Base-by-base conservation (phyloP, 35 echinoderm and acorn worm genomes). In the Amphiura filiformis region DNA sequence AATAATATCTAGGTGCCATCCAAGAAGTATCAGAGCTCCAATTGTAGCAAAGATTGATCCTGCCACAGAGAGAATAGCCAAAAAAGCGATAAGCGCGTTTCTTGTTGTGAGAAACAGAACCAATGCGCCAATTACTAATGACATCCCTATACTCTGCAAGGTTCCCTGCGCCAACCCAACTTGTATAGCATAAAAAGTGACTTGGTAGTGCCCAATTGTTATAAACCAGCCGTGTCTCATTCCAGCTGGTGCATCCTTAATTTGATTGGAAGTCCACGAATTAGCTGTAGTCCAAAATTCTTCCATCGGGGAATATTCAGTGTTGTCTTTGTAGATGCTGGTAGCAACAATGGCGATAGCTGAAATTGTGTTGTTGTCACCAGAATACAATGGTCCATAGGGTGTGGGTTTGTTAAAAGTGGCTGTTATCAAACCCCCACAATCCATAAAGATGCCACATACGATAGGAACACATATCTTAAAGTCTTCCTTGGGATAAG, bases 1-100 rank as follows among this genome's bases (percentile, higher is more conserved):
- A 40, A 94, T 88, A 35, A 97, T 86, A 39, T 97, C 92, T 36
- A 97, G 65, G 23, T 94, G 80, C 95, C 95, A 97, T 31, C 92
- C 95, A 7, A 91, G 61, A 17, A 91, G 81, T 1, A 94, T 92
- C 42, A 97, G 77, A 13, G 85, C 77, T 22, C 84, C 92, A 28
- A 97, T 88, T 13, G 86, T 88, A 17, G 65, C 79, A 38, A 89
- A 89, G 36, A 97, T 85, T 35, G 92, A 84, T 23, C 89, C 82
- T 31, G 89, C 70, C 31, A 97, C 93, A 26, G 92, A 81, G 32
- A 92, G 13, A 49, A 92, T 89, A 20, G 95, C 92, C 52, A 81
- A 97, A 0, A 94, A 14, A 0, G 86, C 77, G 14, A 97, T 91
- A 13, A 89, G 41, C n/a, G 93, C 49, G 41, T 97, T 92, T 18